phyloP scores from a whole-genome alignment of 2,888 invertebrate genomes.

The Erynnis tages region DNA sequence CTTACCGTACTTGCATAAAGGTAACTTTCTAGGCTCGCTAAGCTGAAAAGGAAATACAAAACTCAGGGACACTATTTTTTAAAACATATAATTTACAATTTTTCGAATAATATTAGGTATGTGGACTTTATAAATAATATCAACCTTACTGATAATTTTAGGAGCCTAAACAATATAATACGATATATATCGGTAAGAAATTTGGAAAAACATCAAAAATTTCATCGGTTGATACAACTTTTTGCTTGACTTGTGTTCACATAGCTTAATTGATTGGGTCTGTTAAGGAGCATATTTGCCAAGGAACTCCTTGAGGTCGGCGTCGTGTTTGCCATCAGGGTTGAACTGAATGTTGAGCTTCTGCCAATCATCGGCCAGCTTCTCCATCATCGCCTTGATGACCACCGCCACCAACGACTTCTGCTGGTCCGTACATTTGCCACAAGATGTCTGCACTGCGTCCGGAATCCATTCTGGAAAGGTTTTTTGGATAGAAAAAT shows the following conservation, averaged over 20 bases:
- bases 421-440: conserved; percentile 84
- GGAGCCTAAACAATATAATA: too few relatives aligned
- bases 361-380: conserved; percentile 82
- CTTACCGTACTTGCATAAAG: too few relatives aligned
- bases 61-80: too few relatives aligned
- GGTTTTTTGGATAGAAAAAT: too few relatives aligned
- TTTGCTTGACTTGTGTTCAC: background rate
- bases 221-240: background rate
- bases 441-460: conserved; percentile 62
- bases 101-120: too few relatives aligned
- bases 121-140: too few relatives aligned
- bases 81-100: too few relatives aligned
- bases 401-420: conserved; percentile 76
- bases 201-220: background rate
- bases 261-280: background rate
- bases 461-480: conserved; percentile 51
- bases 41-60: too few relatives aligned
- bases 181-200: too few relatives aligned
- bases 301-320: conserved; percentile 71
- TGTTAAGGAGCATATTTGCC: conserved; percentile 33
- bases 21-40: too few relatives aligned
- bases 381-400: conserved; percentile 80
- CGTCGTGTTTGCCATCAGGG: conserved; percentile 79
- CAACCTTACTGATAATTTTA: too few relatives aligned
- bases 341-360: conserved; percentile 83